A percentile compares a stretch with the other conserved stretches of the same genome.
Conservation (phyloP, 2,888 invertebrate species). For the Yponomeuta evonymella region DNA sequence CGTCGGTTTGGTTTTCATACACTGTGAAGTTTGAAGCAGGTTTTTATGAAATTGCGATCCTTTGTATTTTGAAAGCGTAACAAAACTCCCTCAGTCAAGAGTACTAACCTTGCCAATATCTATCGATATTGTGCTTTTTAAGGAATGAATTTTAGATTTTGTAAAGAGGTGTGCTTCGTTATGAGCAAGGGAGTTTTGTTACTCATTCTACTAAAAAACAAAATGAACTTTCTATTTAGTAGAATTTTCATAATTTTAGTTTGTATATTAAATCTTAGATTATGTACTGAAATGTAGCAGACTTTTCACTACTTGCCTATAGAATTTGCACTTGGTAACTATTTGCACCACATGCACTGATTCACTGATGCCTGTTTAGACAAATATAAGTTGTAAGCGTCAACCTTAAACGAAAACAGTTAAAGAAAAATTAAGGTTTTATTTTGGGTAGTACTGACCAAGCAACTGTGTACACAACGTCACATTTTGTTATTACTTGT, state of each 20-base stretch:
- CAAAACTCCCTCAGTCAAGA: not conserved
- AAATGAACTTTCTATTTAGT: not conserved
- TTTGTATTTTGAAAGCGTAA: not conserved
- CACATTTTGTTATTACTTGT: slow-evolving; percentile 53
- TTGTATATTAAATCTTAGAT: not conserved
- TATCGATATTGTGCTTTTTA: not conserved
- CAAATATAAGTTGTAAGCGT: not conserved
- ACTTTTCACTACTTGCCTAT: not conserved
- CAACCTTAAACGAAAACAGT: not conserved
- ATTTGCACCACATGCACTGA: not conserved
- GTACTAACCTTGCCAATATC: not conserved
- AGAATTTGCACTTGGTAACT: not conserved
- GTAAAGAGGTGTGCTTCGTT: not conserved
- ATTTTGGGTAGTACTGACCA: slow-evolving; percentile 4
- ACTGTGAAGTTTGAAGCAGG: not conserved
- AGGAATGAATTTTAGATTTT: not conserved
- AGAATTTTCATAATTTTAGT: not conserved
- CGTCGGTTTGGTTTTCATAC: not conserved
- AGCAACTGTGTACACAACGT: slow-evolving; percentile 29
- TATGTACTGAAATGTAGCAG: not conserved
- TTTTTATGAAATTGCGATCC: not conserved
- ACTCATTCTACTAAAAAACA: not conserved
- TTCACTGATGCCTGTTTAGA: not conserved
- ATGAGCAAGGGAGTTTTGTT: not conserved
- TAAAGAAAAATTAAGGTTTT: not conserved